Conservation (phyloP, 2,113 vertebrate genomes). For the Apteryx owenii region DNA sequence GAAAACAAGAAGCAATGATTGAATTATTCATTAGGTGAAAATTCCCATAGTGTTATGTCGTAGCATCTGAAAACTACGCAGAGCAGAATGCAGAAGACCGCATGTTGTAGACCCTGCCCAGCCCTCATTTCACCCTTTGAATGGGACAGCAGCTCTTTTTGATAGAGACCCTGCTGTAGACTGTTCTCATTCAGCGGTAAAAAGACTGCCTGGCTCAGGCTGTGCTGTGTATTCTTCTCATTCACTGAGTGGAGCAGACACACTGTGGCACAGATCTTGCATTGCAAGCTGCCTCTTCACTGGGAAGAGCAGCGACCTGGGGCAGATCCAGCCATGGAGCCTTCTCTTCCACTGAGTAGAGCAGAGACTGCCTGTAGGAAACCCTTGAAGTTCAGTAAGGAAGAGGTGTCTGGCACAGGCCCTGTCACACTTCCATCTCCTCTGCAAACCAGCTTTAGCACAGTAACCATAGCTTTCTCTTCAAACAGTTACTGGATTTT, state of each 20-base stretch:
- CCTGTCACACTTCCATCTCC: not conserved
- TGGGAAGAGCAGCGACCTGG: not conserved
- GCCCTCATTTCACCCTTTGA: not conserved
- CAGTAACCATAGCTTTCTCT: not conserved
- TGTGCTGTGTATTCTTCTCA: not conserved
- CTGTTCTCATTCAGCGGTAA: no score
- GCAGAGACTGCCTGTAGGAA: not conserved
- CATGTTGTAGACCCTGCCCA: not conserved
- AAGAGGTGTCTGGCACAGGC: not conserved
- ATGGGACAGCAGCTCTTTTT: not conserved
- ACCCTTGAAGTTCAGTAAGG: not conserved
- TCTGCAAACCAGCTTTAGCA: not conserved
- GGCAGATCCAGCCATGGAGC: not conserved
- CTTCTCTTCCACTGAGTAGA: not conserved
- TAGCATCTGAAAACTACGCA: not conserved
- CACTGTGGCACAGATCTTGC: not conserved
- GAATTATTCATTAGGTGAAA: not conserved
- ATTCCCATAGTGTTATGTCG: fast-evolving
- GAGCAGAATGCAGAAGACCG: not conserved
- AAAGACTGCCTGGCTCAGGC: not conserved
- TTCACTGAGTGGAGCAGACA: not conserved
- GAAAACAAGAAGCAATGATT: not conserved
- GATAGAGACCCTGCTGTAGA: not conserved
- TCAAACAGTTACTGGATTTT: not conserved
- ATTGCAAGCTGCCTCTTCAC: not conserved